These are phyloP conservation scores for Xenentodon cancila DNA, from an alignment of 2,797 vertebrate species.

Conservation along the genomic window DNA sequence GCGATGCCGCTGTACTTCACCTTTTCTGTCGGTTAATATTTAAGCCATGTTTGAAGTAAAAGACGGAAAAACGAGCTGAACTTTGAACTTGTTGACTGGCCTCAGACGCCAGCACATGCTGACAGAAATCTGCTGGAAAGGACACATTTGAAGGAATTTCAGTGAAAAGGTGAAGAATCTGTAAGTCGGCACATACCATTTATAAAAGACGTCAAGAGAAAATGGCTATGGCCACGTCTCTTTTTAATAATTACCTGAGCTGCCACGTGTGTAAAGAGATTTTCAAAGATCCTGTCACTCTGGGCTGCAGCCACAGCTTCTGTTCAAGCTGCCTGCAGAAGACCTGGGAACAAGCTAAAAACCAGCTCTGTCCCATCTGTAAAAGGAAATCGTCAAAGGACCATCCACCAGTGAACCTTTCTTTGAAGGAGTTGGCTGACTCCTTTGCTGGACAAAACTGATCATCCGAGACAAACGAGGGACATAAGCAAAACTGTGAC, in stretches of 20 bases:
- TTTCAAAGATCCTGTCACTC: slow-evolving; percentile 79
- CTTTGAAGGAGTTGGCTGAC: slow-evolving; percentile 24
- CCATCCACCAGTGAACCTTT: rapidly evolving
- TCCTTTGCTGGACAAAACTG: not conserved
- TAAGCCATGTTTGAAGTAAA: too few relatives aligned
- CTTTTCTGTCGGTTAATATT: too few relatives aligned
- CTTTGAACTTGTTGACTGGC: too few relatives aligned
- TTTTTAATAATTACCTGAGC: not conserved
- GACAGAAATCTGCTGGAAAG: too few relatives aligned
- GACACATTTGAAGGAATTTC: too few relatives aligned
- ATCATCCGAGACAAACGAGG: rapidly evolving
- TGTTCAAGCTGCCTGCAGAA: slow-evolving; percentile 76
- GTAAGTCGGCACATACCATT: too few relatives aligned
- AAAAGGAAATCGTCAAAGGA: slow-evolving; percentile 10
- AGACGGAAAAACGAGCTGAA: too few relatives aligned
- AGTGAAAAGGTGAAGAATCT: too few relatives aligned
- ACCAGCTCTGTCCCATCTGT: slow-evolving; percentile 39
- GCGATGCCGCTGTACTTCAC: too few relatives aligned
- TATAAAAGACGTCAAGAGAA: not conserved
- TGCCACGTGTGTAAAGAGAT: slow-evolving; percentile 81
- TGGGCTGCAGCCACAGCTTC: slow-evolving; percentile 83
- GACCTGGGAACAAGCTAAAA: slow-evolving; percentile 63
- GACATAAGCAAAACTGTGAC: not conserved
- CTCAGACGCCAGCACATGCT: too few relatives aligned
- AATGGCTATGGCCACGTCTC: not conserved